These are phyloP conservation scores for Plebejus anna DNA, from an alignment of 2,888 invertebrate species.

Conservation along the genomic window DNA sequence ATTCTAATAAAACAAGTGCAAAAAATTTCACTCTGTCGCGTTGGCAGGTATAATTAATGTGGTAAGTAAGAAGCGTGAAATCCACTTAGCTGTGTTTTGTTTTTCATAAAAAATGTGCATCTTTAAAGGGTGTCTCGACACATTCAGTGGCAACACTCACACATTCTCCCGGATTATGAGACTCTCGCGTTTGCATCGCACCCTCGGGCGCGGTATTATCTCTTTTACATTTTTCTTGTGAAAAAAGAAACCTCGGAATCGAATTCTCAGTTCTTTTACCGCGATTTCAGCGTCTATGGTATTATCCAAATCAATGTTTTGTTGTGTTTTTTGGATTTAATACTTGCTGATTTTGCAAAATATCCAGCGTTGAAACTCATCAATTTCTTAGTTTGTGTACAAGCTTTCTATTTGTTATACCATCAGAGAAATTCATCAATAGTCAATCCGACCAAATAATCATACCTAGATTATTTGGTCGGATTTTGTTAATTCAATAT, in stretches of 20 bases:
- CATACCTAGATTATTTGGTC: too few species aligned
- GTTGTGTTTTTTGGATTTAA: neutral
- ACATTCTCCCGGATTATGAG: constrained; percentile 20
- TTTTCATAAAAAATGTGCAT: constrained; percentile 25
- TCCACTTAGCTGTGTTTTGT: constrained; percentile 14
- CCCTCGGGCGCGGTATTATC: constrained; percentile 15
- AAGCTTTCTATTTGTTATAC: too few species aligned
- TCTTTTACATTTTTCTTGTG: constrained; percentile 22
- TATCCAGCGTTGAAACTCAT: too few species aligned
- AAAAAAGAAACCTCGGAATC: neutral
- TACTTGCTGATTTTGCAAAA: neutral
- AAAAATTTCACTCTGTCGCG: neutral
- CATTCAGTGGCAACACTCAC: constrained; percentile 26
- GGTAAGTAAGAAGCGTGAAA: constrained; percentile 25
- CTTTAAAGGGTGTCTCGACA: constrained; percentile 20
- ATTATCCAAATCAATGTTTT: neutral
- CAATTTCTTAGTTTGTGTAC: too few species aligned
- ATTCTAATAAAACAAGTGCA: neutral
- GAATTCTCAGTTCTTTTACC: neutral
- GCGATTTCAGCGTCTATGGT: neutral
- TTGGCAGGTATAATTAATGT: neutral
- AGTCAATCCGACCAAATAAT: too few species aligned
- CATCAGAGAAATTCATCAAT: too few species aligned
- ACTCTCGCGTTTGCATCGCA: constrained; percentile 19
- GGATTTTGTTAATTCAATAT: too few species aligned